Percentiles rank a stretch among this genome's conserved stretches.
These are phyloP conservation scores for Eciton burchellii DNA, from an alignment of 1,140 invertebrate species.

Conservation along the genomic window DNA sequence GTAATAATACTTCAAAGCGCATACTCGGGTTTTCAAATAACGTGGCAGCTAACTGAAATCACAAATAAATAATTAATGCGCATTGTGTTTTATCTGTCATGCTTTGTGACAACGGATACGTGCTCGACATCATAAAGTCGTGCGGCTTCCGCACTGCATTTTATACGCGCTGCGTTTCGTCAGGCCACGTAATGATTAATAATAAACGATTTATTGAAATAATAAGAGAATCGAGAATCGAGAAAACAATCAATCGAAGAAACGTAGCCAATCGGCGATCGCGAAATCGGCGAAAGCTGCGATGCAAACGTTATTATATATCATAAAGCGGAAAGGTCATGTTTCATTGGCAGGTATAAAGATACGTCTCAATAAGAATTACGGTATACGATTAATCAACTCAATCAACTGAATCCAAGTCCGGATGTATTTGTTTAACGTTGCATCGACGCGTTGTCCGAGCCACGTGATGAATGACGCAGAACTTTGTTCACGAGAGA, in stretches of 20 bases:
- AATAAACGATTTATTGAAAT: conserved; percentile 33
- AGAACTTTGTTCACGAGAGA: not conserved
- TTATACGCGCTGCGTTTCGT: not conserved
- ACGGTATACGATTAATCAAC: too few species aligned
- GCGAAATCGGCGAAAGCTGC: too few species aligned
- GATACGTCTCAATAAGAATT: too few species aligned
- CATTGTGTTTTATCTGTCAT: conserved; percentile 50
- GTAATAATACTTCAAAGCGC: conserved; percentile 47
- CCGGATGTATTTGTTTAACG: too few species aligned
- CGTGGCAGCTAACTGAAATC: conserved; percentile 48
- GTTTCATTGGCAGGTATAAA: too few species aligned
- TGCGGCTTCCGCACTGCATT: conserved; percentile 9
- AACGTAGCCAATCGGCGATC: not conserved
- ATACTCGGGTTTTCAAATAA: conserved; percentile 25
- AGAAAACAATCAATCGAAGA: conserved; percentile 26
- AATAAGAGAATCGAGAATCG: not conserved
- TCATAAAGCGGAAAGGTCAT: too few species aligned
- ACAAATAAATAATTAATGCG: conserved; percentile 41
- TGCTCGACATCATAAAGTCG: conserved; percentile 15
- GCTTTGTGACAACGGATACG: conserved; percentile 5
- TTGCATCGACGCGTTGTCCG: not conserved
- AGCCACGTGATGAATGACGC: not conserved
- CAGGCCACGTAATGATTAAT: conserved; percentile 30
- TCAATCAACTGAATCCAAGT: too few species aligned
- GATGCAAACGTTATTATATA: too few species aligned